Base-by-base conservation (phyloP, 1,140 invertebrate species). In the Cydia strobilella region DNA sequence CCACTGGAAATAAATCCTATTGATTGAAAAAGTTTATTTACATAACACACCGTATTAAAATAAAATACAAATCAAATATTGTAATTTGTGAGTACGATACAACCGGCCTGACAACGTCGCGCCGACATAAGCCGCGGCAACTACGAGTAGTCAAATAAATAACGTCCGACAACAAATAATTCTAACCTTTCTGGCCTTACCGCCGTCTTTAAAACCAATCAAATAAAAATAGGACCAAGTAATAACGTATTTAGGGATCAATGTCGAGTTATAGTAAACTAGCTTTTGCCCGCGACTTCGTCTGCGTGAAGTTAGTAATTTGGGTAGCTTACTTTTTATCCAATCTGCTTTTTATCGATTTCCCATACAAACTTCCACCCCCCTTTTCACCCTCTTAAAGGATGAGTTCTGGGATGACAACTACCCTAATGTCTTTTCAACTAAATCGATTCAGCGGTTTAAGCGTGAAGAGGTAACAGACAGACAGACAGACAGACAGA, bases 81-180 rank as follows among this genome's bases (percentile, higher is more conserved):
- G 59, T 77, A 77, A 74, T 76, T 71, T 63, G 25, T 63, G n/a
- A 81, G 83, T 82, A 85, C 80, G 84, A 81, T 83, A 78, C 79
- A 79, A 83, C 83, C 80, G 80, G 72, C 78, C 72, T 69, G 71
- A 78, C 77, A 74, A 76, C 82, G 25, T 75, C 76, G 78, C 86
- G 84, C 81, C 82, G 75, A 80, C 79, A 65, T 82, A 81, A 82
- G 76, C 76, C 74, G 77, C 82, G 82, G 84, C 81, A 81, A 84
- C 83, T 86, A n/a, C n/a, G n/a, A n/a, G n/a, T n/a, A 81, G 81
- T 85, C 85, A 85, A 85, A 90, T 90, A 90, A 90, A 90, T 91
- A 89, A 89, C 78, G 23, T 82, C 79, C 80, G 85, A 89, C 86
- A 88, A 89, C 87, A 89, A 90, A 90, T 90, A 39, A 90, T 89